phyloP scores from a whole-genome alignment of 64 coral and sea anemone genomes.

The Montipora efflorescens region DNA sequence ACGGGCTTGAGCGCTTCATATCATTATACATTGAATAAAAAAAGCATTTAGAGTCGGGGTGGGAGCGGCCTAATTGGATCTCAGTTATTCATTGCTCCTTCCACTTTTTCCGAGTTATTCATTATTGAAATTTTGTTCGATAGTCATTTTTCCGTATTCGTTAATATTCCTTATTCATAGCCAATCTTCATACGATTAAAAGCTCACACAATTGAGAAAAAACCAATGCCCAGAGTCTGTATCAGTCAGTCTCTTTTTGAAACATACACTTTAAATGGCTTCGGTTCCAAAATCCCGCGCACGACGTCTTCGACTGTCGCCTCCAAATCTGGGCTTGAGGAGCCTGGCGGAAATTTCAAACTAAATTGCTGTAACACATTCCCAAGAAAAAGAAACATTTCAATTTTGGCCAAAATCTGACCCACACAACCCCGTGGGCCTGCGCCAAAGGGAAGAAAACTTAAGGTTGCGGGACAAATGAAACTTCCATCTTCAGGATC shows the following conservation, averaged over 20 bases:
- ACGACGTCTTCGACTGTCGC: background rate
- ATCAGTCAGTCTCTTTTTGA: background rate
- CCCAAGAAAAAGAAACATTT: conserved; percentile 35
- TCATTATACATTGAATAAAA: no score
- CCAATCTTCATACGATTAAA: no score
- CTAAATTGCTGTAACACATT: conserved; percentile 40
- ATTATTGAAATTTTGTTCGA: no score
- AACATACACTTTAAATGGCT: background rate
- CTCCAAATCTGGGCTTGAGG: background rate
- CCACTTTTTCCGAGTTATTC: no score
- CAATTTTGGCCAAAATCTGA: conserved; percentile 44
- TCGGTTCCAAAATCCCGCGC: background rate
- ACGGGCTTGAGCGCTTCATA: no score
- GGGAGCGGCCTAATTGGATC: no score
- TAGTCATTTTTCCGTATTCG: no score
- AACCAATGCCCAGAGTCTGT: no score
- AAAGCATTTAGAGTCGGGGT: no score
- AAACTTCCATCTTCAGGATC: conserved; percentile 49
- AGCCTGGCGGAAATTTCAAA: conserved; percentile 11
- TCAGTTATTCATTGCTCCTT: no score
- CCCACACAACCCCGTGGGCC: conserved; percentile 59
- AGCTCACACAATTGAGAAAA: no score
- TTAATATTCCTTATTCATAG: no score
- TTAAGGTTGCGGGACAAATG: background rate
- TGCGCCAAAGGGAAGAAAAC: conserved; percentile 66